These are phyloP conservation scores for Heliconius himera DNA, from an alignment of 1,140 invertebrate genomes.

Conservation along the genomic window DNA sequence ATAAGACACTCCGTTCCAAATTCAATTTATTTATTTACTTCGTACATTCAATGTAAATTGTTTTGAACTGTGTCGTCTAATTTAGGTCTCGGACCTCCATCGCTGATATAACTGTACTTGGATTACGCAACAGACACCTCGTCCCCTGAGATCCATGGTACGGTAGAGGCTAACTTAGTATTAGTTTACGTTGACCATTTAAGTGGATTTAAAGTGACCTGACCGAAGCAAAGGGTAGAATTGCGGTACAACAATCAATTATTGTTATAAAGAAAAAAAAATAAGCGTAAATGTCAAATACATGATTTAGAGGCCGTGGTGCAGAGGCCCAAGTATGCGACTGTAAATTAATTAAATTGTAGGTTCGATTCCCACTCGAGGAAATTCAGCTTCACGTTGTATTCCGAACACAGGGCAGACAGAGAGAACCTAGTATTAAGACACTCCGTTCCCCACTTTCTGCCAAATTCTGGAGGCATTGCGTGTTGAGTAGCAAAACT, in stretches of 20 bases:
- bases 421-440: too few species aligned
- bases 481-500: too few species aligned
- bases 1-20: too few species aligned
- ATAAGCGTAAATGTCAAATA: not conserved
- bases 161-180: not conserved
- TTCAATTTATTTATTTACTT: not conserved
- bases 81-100: not conserved
- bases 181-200: not conserved
- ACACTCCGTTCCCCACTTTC: too few species aligned
- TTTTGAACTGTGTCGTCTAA: not conserved
- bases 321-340: too few species aligned
- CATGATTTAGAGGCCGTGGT: too few species aligned
- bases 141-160: not conserved
- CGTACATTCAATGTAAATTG: not conserved
- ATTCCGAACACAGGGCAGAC: too few species aligned
- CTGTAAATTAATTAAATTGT: too few species aligned
- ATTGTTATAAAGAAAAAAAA: not conserved
- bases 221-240: not conserved
- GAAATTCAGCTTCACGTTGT: too few species aligned
- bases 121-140: not conserved
- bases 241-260: not conserved
- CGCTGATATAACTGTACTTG: not conserved
- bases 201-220: not conserved
- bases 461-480: too few species aligned
- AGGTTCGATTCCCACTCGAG: too few species aligned